These are phyloP conservation scores for Arizona elegans DNA, from an alignment of 2,113 vertebrate genomes.

Conservation along the genomic window DNA sequence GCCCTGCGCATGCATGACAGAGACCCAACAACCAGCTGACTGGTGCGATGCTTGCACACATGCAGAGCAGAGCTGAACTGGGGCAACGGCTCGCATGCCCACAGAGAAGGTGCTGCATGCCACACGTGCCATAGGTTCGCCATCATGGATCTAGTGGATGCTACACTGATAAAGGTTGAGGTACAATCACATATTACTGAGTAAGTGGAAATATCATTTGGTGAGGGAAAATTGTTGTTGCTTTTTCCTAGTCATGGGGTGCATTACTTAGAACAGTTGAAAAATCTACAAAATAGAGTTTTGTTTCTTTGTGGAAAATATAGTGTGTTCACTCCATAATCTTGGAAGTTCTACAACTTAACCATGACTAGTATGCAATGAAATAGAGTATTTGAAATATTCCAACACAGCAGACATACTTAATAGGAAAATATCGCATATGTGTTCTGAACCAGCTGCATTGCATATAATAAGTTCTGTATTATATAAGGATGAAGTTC, in stretches of 20 bases:
- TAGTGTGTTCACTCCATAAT: background rate
- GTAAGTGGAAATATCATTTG: background rate
- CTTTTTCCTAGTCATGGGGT: background rate
- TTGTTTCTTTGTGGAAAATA: background rate
- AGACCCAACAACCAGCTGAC: no score
- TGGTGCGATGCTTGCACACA: no score
- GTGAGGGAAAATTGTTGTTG: background rate
- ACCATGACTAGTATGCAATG: background rate
- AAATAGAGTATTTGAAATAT: background rate
- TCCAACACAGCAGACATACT: background rate
- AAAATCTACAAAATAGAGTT: background rate
- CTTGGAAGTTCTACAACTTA: no score
- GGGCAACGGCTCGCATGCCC: no score
- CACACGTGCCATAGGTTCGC: no score
- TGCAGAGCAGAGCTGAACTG: no score
- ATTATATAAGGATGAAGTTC: background rate
- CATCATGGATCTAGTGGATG: background rate
- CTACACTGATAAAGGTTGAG: background rate
- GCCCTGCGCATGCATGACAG: no score
- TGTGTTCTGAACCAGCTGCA: background rate
- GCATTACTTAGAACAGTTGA: background rate
- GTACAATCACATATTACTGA: background rate
- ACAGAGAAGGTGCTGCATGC: no score
- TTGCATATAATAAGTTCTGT: background rate
- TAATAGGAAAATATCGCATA: background rate